Evolutionary conservation across 1,140 invertebrate species (phyloP).

Genomic region (Calosoma granatense): DNA sequence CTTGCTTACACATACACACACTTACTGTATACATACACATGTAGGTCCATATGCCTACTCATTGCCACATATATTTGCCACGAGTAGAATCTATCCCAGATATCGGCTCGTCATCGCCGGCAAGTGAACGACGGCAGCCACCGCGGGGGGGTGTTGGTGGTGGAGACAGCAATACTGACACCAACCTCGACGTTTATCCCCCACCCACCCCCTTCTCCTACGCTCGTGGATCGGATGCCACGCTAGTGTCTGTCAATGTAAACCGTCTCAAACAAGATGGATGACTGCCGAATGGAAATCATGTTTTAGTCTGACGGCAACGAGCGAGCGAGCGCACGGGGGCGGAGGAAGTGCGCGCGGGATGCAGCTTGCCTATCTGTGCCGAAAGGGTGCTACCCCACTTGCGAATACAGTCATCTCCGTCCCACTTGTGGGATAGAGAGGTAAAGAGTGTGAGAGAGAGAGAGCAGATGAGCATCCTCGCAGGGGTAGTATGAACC

Average conservation of each 20-base stretch:
- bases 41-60: too few relatives aligned
- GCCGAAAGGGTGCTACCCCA: neutral
- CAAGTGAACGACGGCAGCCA: neutral
- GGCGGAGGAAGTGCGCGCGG: neutral
- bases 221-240: slow-evolving; percentile 8
- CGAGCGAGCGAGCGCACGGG: too few relatives aligned
- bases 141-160: too few relatives aligned
- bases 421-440: neutral
- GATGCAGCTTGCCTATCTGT: neutral
- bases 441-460: too few relatives aligned
- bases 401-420: too few relatives aligned
- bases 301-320: slow-evolving; percentile 19
- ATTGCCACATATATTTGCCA: too few relatives aligned
- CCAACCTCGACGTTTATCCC: neutral
- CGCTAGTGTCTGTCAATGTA: slow-evolving; percentile 34
- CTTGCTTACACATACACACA: too few relatives aligned
- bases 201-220: neutral
- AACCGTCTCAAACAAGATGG: slow-evolving; percentile 36
- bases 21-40: too few relatives aligned
- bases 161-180: too few relatives aligned
- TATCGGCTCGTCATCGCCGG: neutral
- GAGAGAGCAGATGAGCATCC: too few relatives aligned
- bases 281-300: slow-evolving; percentile 35
- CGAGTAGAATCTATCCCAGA: too few relatives aligned
- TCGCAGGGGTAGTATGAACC: neutral